These are phyloP conservation scores for Apocrypta bakeri DNA, from an alignment of 1,140 invertebrate genomes.

Conservation along the genomic window DNA sequence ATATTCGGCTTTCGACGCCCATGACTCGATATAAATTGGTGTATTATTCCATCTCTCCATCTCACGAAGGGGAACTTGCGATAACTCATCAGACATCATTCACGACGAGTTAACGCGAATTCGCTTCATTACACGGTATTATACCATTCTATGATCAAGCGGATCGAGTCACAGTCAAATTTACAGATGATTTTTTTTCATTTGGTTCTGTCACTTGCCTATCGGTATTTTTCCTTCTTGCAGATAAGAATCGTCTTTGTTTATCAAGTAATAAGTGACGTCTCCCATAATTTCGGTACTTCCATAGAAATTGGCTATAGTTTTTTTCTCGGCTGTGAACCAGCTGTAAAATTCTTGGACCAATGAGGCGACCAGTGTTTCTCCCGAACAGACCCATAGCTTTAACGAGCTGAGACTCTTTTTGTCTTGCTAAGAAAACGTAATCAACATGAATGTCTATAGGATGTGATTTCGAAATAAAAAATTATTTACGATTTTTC, in stretches of 20 bases:
- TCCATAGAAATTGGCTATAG: constrained; percentile 90
- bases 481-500: too few relatives aligned
- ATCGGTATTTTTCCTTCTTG: constrained; percentile 84
- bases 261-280: constrained; percentile 81
- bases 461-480: too few relatives aligned
- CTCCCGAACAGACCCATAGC: constrained; percentile 89
- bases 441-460: too few relatives aligned
- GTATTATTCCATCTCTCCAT: too few relatives aligned
- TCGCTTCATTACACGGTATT: too few relatives aligned
- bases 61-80: neutral
- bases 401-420: constrained; percentile 72
- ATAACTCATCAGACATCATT: constrained; percentile 1
- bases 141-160: too few relatives aligned
- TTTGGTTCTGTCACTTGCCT: too few relatives aligned
- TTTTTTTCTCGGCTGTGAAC: constrained; percentile 77
- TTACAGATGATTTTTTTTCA: too few relatives aligned
- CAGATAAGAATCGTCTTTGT: constrained; percentile 73
- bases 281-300: constrained; percentile 92
- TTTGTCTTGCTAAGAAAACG: constrained; percentile 30
- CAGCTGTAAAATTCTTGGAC: constrained; percentile 83
- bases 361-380: constrained; percentile 80
- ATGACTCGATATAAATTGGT: too few relatives aligned
- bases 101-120: neutral
- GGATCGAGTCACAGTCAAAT: too few relatives aligned
- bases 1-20: neutral